Evolutionary conservation across 2,113 vertebrate species (phyloP).

Genomic region (Indicator maculatus): DNA sequence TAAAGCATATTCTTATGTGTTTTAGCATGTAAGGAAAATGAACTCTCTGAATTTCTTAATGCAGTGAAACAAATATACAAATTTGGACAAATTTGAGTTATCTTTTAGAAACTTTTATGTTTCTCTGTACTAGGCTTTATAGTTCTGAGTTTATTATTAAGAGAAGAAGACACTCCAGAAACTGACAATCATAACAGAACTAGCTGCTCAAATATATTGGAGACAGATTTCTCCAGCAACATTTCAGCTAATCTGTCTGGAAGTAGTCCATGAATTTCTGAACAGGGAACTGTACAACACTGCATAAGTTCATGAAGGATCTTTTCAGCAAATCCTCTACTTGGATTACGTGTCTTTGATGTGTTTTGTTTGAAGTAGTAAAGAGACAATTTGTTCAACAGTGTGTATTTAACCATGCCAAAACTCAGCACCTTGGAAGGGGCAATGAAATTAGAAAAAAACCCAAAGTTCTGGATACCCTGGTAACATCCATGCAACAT

Average conservation of each 20-base stretch:
- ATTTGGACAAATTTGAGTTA: constrained; percentile 5
- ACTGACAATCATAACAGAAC: constrained; percentile 5
- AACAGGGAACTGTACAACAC: neutral
- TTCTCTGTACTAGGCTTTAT: neutral
- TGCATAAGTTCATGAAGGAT: neutral
- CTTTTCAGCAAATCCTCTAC: neutral
- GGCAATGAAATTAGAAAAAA: neutral
- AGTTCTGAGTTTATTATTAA: constrained; percentile 8
- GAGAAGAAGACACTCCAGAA: neutral
- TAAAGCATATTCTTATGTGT: neutral
- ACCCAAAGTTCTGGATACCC: neutral
- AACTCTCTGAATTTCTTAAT: neutral
- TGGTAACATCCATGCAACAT: neutral
- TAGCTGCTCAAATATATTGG: neutral
- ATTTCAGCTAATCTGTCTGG: constrained; percentile 3
- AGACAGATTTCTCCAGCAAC: neutral
- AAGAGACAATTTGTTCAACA: constrained; percentile 15
- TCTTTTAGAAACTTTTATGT: constrained; percentile 8
- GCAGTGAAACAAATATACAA: neutral
- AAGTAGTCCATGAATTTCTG: neutral
- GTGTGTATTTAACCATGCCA: neutral
- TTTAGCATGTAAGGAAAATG: constrained; percentile 19
- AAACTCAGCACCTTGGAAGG: neutral
- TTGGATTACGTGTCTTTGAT: constrained; percentile 21
- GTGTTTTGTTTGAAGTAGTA: constrained; percentile 42